A percentile compares a stretch with the other conserved stretches of the same genome.
Conservation (phyloP, 2,888 invertebrate genomes). For the Dyspetes luteomarginatus region DNA sequence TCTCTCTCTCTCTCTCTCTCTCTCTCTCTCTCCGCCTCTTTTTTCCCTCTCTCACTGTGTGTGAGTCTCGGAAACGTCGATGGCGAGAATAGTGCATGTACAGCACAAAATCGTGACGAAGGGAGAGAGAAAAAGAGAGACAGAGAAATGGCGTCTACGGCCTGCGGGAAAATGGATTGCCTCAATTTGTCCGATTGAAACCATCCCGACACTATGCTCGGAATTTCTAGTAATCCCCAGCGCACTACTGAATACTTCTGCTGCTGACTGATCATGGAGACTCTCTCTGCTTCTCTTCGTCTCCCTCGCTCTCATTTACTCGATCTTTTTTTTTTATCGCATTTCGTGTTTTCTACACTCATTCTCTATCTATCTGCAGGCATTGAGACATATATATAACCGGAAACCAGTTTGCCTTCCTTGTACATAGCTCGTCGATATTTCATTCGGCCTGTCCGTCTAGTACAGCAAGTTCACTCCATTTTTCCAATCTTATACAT, state of each 20-base stretch:
- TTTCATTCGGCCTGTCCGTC: slow-evolving; percentile 69
- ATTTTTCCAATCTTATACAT: slow-evolving; percentile 47
- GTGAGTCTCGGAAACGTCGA: slow-evolving; percentile 15
- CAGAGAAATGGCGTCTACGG: slow-evolving; percentile 64
- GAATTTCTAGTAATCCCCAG: slow-evolving; percentile 77
- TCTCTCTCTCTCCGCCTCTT: no score
- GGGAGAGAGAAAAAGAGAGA: neutral
- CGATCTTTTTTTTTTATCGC: slow-evolving; percentile 27
- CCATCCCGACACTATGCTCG: slow-evolving; percentile 78
- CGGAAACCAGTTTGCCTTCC: slow-evolving; percentile 70
- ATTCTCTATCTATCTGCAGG: slow-evolving; percentile 8
- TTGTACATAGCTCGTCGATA: slow-evolving; percentile 66
- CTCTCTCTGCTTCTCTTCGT: slow-evolving; percentile 26
- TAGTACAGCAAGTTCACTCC: slow-evolving; percentile 15
- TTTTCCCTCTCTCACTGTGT: no score
- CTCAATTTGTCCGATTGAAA: slow-evolving; percentile 79
- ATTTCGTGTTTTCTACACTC: slow-evolving; percentile 35
- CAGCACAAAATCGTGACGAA: slow-evolving; percentile 29
- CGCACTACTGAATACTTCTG: slow-evolving; percentile 59
- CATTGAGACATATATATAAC: neutral
- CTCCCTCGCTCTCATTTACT: slow-evolving; percentile 12
- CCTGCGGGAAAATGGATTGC: slow-evolving; percentile 76
- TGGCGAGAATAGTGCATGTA: slow-evolving; percentile 17
- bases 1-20: no score
- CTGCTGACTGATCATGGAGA: slow-evolving; percentile 46